Evolutionary conservation across 2,113 vertebrate species (phyloP), one percentile per base, ranked within the genome.

Genomic region (Parus major): DNA sequence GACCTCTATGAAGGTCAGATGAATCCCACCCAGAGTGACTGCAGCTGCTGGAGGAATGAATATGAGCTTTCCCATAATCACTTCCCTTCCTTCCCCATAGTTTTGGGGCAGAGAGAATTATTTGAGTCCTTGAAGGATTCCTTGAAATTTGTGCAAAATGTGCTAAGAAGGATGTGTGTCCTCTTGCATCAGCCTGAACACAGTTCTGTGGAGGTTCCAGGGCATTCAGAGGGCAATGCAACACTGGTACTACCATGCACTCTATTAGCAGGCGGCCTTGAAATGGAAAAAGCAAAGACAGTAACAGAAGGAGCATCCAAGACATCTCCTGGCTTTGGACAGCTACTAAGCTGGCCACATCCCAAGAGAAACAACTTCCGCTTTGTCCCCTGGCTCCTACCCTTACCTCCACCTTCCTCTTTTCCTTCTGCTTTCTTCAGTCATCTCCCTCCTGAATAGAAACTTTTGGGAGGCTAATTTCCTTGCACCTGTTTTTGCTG

Each of bases 401-500:
- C 55, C 91, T 90, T 90, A 92, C 91, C 68, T 90, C 81, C 19
- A 7, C 78, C 65, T 96, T 90, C 87, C 85, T 92, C 49, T 82
- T 86, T 94, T 94, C 92, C 39, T 50, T 90, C 69, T 53, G 41
- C 89, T 95, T 93, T 93, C 87, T 94, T 95, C 88, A 77, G 84
- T 83, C 82, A 81, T 90, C 55, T 92, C 76, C 91, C 95, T 82
- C 60, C 83, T 88, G 95, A 94, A 91, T 70, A 94, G 86, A 90
- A 92, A 85, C 89, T 92, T 97, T 69, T 82, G 88, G 79, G 94
- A 96, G 77, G 82, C 75, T 93, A 93, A 96, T 95, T 97, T 97
- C 96, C 97, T 95, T 97, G 95, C 96, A 97, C 96, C 95, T 97
- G 97, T 91, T 96, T 94, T 92, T 94, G 82, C 84, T 88, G 93